Conservation (phyloP, 2,113 vertebrate genomes). For the Pantherophis guttatus region DNA sequence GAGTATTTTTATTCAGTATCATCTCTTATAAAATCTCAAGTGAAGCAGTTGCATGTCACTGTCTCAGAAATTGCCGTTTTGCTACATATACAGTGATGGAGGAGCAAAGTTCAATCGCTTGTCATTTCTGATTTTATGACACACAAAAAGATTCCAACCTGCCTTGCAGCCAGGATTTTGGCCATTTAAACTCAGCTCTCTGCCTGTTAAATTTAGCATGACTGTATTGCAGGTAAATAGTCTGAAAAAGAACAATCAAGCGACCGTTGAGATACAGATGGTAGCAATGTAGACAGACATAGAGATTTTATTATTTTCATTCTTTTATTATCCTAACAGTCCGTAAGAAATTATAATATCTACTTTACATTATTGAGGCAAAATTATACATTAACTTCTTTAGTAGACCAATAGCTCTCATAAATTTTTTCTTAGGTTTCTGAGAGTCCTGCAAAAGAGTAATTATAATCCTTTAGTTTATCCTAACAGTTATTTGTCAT, state of each 20-base stretch:
- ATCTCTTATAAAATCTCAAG: constrained; percentile 40
- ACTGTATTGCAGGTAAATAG: constrained; percentile 24
- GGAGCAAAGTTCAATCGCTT: constrained; percentile 1
- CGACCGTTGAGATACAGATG: not conserved
- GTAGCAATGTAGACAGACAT: not conserved
- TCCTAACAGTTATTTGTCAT: not conserved
- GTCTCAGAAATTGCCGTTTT: constrained; percentile 20
- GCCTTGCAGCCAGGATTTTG: not conserved
- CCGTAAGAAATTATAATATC: not conserved
- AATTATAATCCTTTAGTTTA: not conserved
- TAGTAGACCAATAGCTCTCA: not conserved
- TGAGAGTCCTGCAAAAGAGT: not conserved
- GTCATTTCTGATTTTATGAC: not conserved
- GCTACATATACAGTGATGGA: not conserved
- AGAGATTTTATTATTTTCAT: not conserved
- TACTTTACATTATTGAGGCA: not conserved
- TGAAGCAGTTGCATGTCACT: constrained; percentile 32
- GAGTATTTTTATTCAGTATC: not conserved
- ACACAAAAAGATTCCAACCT: constrained; percentile 1
- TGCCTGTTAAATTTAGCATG: not conserved
- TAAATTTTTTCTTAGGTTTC: too few species aligned
- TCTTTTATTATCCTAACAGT: not conserved
- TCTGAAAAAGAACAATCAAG: constrained; percentile 19
- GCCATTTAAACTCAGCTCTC: not conserved
- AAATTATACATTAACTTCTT: not conserved